Evolutionary conservation across 2,888 invertebrate genomes (phyloP), one percentile per base, ranked within the genome.

Genomic region (Limnephilus lunatus): DNA sequence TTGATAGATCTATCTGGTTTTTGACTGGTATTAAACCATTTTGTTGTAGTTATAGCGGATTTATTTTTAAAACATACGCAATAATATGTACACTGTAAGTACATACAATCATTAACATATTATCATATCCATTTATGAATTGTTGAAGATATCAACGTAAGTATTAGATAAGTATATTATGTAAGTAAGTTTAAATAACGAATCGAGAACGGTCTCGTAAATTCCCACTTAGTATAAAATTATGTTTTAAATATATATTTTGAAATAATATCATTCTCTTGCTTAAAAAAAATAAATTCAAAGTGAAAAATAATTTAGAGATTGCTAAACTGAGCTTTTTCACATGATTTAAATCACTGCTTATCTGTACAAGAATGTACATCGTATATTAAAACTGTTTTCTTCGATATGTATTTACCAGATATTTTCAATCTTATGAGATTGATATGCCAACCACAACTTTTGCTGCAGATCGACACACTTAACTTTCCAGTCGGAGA

Each of bases 381-480:
- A 68, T 68, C 25, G 68, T 68, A 68, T n/a, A 68, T 68, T 68
- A 68, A 68, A 68, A 68, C 68, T 68, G 68, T 68, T 68, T 68
- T n/a, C 68, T 68, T n/a, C 68, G 68, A 68, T 68, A 68, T 68
- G 68, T 68, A 68, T 68, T 68, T 68, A n/a, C 68, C n/a, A n/a
- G 68, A 68, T 68, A 68, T 25, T 68, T 68, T 68, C 68, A 2
- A 68, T 25, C 68, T 68, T 19, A 15, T 19, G 19, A 19, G 53
- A 53, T 44, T 44, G 44, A 11, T 44, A 44, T 53, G 14, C 4
- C 19, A 53, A 5, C 19, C 53, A 53, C 19, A 53, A 15, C 53
- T 19, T 19, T 19, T 53, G 14, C 53, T 53, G 19, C 53, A 19
- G 53, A 19, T 53, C 7, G 68, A 68, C 68, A 68, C 5, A 68